Conservation (phyloP, 2,888 invertebrate genomes). For the Troides oblongomaculatus region DNA sequence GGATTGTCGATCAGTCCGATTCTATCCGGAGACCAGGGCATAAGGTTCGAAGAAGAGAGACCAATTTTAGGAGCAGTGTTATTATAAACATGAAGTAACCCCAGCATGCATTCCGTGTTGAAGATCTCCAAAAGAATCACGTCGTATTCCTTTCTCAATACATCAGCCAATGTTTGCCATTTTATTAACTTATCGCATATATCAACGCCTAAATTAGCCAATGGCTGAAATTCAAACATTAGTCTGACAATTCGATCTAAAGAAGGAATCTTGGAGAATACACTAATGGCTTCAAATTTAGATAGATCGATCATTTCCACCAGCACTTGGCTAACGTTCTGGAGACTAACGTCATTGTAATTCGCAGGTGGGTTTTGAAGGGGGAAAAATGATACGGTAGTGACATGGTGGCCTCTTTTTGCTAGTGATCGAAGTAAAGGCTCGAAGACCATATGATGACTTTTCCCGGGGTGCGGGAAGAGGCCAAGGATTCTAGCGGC, state of each 20-base stretch:
- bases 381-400: constrained; percentile 81
- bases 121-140: constrained; percentile 76
- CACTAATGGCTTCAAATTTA: constrained; percentile 46
- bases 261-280: constrained; percentile 42
- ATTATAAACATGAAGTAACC: constrained; percentile 65
- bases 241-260: constrained; percentile 40
- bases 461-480: constrained; percentile 81
- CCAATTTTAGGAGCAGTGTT: constrained; percentile 68
- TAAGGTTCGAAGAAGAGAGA: constrained; percentile 66
- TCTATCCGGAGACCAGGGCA: constrained; percentile 64
- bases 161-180: constrained; percentile 37
- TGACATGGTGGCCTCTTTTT: constrained; percentile 80
- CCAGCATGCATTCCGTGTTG: constrained; percentile 77
- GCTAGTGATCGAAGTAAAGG: constrained; percentile 77
- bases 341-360: constrained; percentile 65
- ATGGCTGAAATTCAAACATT: constrained; percentile 48
- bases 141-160: constrained; percentile 64
- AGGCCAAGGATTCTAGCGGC: constrained; percentile 78
- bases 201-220: constrained; percentile 53
- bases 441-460: constrained; percentile 82
- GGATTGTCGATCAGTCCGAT: constrained; percentile 53
- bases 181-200: constrained; percentile 49
- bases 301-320: constrained; percentile 59
- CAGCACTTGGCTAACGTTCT: constrained; percentile 56
- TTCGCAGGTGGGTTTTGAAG: constrained; percentile 65